These are phyloP conservation scores for Batillaria attramentaria DNA, from an alignment of 1,140 invertebrate genomes.

Conservation along the genomic window DNA sequence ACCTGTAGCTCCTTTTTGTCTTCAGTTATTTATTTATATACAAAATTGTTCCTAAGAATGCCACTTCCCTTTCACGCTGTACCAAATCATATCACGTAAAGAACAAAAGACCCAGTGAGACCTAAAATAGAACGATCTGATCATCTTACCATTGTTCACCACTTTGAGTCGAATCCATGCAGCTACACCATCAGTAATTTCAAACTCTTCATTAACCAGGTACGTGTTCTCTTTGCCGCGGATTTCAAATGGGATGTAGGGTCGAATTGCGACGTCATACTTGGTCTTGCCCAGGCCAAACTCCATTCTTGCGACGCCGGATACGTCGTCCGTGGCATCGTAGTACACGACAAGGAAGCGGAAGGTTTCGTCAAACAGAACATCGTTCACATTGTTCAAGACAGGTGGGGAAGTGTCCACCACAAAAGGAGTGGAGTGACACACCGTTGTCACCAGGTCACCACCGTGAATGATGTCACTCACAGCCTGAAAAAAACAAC, in stretches of 20 bases:
- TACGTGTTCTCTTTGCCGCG: constrained; percentile 40
- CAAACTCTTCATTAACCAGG: constrained; percentile 48
- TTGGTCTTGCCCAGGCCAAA: constrained; percentile 58
- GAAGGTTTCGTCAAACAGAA: constrained; percentile 58
- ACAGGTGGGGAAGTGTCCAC: constrained; percentile 56
- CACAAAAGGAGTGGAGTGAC: constrained; percentile 50
- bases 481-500: no score
- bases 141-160: constrained; percentile 52
- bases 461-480: constrained; percentile 55
- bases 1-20: neutral
- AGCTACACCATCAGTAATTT: constrained; percentile 46
- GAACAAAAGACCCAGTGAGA: no score
- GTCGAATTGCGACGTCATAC: constrained; percentile 53
- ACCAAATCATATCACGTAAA: no score
- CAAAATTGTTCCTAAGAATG: no score
- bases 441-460: constrained; percentile 57
- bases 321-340: constrained; percentile 43
- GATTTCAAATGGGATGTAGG: constrained; percentile 42
- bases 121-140: no score
- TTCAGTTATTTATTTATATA: no score
- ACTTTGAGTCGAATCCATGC: constrained; percentile 52
- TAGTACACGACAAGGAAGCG: constrained; percentile 51
- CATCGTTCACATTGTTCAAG: constrained; percentile 43
- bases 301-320: constrained; percentile 46
- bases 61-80: no score